These are phyloP conservation scores for western clawed frog (Xenopus tropicalis) DNA, from an alignment of 2,113 vertebrate genomes.

Conservation along the genomic window UCB_Xtro_10.0 CM004445.2:69069501-69070000, in stretches of 20 bases:
- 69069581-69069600: constrained; percentile 93
- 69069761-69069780: constrained; percentile 97
- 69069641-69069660: constrained; percentile 95
- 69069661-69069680: constrained; percentile 95
- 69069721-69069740: constrained; percentile 91
- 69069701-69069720: constrained; percentile 94
- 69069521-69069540: constrained; percentile 94
- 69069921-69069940: constrained; percentile 93
- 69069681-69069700: constrained; percentile 91
- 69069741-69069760: constrained; percentile 94
- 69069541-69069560: constrained; percentile 88
- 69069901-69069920: constrained; percentile 97
- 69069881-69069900: constrained; percentile 93
- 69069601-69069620: constrained; percentile 87
- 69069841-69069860: constrained; percentile 61
- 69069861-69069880: constrained; percentile 72
- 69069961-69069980: constrained; percentile 91
- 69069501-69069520: constrained; percentile 87
- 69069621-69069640: constrained; percentile 95
- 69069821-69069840: constrained; percentile 90
- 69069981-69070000: constrained; percentile 93
- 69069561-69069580: constrained; percentile 92
- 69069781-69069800: constrained; percentile 94
- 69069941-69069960: constrained; percentile 98
- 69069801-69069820: constrained; percentile 88